Conservation (phyloP, 2,113 vertebrate species). For the Acinonyx jubatus region DNA sequence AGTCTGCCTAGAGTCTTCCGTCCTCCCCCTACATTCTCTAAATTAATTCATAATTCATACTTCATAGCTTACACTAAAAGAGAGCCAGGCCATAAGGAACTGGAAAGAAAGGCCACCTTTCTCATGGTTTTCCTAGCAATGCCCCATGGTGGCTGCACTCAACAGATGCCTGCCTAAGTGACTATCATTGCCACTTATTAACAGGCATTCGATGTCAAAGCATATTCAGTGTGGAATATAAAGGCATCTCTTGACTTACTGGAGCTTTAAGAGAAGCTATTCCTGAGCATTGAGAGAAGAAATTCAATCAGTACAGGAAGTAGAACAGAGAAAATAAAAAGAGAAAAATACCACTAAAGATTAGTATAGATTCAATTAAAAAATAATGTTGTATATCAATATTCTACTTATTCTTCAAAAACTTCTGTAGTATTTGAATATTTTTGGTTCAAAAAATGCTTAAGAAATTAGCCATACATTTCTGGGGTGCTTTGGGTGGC, state of each 20-base stretch:
- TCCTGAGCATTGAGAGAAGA: not conserved
- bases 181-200: not conserved
- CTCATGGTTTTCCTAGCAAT: not conserved
- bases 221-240: not conserved
- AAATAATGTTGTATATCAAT: not conserved
- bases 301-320: not conserved
- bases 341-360: not conserved
- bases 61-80: not conserved
- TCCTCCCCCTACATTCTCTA: not conserved
- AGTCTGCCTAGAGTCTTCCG: not conserved
- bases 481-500: not conserved
- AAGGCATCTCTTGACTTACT: not conserved
- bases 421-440: not conserved
- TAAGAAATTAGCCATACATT: not conserved
- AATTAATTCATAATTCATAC: slow-evolving; percentile 51
- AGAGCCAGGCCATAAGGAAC: not conserved
- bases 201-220: not conserved
- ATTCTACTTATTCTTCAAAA: not conserved
- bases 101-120: not conserved
- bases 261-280: not conserved
- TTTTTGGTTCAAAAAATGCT: not conserved
- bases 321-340: not conserved
- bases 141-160: not conserved
- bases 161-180: not conserved
- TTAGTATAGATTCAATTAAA: not conserved